Evolutionary conservation across 2,888 invertebrate species (phyloP), one percentile per base, ranked within the genome.

Genomic region (Suillia variegata): DNA sequence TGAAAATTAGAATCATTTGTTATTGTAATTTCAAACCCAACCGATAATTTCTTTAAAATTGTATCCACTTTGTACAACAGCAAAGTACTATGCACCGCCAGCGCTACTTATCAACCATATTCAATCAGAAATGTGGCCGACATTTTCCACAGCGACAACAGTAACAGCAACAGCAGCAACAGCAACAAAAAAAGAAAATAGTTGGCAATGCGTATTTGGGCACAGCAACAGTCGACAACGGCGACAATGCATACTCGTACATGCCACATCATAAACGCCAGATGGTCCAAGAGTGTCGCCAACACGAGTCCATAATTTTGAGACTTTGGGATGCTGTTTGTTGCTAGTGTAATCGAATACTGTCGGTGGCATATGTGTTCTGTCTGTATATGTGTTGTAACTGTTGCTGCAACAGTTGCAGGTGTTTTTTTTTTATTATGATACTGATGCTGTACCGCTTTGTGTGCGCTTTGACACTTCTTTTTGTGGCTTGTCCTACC

Each of bases 401-500:
- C 17, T 17, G 50, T 72, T 64, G 71, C 38, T 18, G 45, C 69
- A 70, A 69, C 61, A 45, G 47, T 63, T 60, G 71, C 71, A 71
- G 71, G 71, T 73, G 71, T 73, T 71, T 68, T 60, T 48, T 52
- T 50, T 45, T 5, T 20, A n/a, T n/a, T n/a, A n/a, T n/a, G n/a
- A n/a, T n/a, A n/a, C n/a, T n/a, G n/a, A n/a, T n/a, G n/a, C n/a
- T n/a, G n/a, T 26, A 65, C 15, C 15, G n/a, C 26, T 66, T 62
- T 62, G 64, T 67, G 71, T 69, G 71, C 15, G 71, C 69, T 71
- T 73, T 71, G 73, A 73, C 73, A 71, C 70, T 71, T 71, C 67
- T 69, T 67, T 66, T 67, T 64, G 55, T 48, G 48, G 59, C 53
- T 58, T 60, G 49, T 62, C 61, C 45, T 54, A 34, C 33, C 55